Evolutionary conservation across 1,140 invertebrate genomes (phyloP).

Genomic region (Coboldia fuscipes): DNA sequence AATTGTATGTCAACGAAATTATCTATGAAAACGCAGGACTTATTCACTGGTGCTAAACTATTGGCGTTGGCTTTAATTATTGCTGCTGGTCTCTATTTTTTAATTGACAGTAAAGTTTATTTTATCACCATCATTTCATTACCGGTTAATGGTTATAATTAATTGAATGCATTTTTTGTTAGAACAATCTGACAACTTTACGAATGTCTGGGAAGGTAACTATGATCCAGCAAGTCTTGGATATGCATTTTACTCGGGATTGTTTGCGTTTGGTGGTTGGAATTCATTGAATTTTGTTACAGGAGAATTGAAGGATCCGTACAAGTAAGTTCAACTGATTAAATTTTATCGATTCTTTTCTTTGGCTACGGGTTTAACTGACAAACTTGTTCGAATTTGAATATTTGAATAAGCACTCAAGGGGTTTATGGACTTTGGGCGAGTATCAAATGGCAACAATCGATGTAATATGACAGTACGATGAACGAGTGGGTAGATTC

Average conservation of each 20-base stretch:
- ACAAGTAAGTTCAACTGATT: conserved; percentile 40
- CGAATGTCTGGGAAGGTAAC: conserved; percentile 43
- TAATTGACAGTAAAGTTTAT: too few species aligned
- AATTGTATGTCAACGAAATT: conserved; percentile 76
- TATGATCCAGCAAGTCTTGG: conserved; percentile 38
- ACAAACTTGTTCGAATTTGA: too few species aligned
- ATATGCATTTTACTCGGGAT: conserved; percentile 77
- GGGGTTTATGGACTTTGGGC: too few species aligned
- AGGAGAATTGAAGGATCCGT: conserved; percentile 82
- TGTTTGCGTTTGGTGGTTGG: conserved; percentile 95
- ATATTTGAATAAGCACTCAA: too few species aligned
- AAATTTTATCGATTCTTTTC: too few species aligned
- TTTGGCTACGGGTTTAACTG: too few species aligned
- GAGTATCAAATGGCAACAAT: too few species aligned
- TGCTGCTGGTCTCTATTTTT: conserved; percentile 50
- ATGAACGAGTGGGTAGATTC: too few species aligned
- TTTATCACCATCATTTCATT: too few species aligned
- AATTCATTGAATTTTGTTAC: conserved; percentile 88
- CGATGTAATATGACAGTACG: too few species aligned
- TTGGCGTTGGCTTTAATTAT: conserved; percentile 66
- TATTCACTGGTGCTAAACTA: conserved; percentile 78
- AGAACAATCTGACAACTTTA: conserved; percentile 60
- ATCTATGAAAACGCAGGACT: conserved; percentile 74
- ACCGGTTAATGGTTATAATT: too few species aligned
- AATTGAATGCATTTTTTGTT: too few species aligned